Percentiles rank a stretch among this genome's conserved stretches.
phyloP scores from a whole-genome alignment of 2,888 invertebrate species.

The Cyclophora albipunctata region DNA sequence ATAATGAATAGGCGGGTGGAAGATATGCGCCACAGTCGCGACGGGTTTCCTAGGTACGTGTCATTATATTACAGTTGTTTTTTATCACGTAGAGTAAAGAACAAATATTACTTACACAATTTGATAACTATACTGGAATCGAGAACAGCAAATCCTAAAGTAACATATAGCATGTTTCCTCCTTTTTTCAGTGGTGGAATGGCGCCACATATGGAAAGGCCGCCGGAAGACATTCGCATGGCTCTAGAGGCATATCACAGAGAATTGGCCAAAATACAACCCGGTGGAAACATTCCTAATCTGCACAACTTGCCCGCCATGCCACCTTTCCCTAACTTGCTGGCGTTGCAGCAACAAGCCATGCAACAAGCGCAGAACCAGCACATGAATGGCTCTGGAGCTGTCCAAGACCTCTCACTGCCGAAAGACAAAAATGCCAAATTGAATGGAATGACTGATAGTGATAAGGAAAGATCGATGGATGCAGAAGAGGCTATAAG shows the following conservation, averaged over 20 bases:
- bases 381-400: conserved; percentile 78
- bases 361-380: conserved; percentile 65
- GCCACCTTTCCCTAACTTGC: conserved; percentile 78
- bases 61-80: no score
- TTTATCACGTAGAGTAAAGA: no score
- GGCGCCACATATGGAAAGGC: conserved; percentile 75
- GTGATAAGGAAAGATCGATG: conserved; percentile 78
- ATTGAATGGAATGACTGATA: conserved; percentile 79
- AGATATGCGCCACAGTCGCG: conserved; percentile 83
- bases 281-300: conserved; percentile 77
- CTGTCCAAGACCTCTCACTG: conserved; percentile 89
- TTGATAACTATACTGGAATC: conserved; percentile 24
- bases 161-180: conserved; percentile 84
- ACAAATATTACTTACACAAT: no score
- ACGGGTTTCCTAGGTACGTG: conserved; percentile 86
- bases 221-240: conserved; percentile 90
- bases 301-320: conserved; percentile 65
- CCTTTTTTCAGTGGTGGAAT: conserved; percentile 87
- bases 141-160: conserved; percentile 75
- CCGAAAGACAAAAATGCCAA: conserved; percentile 83
- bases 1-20: conserved; percentile 88
- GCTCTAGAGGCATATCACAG: conserved; percentile 94
- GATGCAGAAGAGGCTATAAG: conserved; percentile 81
- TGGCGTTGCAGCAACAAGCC: conserved; percentile 84
- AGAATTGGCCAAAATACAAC: conserved; percentile 92